Conservation (phyloP, 2,113 vertebrate species). For the Synodontis membranacea region DNA sequence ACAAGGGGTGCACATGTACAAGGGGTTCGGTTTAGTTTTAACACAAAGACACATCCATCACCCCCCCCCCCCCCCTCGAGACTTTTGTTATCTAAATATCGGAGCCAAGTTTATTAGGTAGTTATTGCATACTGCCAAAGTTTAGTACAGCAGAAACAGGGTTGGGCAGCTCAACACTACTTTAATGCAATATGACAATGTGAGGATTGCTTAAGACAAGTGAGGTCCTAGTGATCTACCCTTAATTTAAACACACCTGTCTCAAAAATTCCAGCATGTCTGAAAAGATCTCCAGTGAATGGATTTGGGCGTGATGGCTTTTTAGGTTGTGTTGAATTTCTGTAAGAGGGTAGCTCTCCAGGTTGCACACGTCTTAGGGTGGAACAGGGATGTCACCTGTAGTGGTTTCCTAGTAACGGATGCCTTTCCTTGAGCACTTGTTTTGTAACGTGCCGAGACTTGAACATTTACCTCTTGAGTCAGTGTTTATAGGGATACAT, state of each 20-base stretch:
- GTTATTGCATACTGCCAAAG: constrained; percentile 14
- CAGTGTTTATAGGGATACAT: constrained; percentile 32
- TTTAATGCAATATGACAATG: constrained; percentile 20
- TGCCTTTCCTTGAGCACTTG: constrained; percentile 41
- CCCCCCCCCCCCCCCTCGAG: background rate
- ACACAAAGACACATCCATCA: background rate
- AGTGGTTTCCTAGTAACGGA: constrained; percentile 7
- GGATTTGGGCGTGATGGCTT: constrained; percentile 1
- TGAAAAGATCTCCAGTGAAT: background rate
- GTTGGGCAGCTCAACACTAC: background rate
- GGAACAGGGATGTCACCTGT: background rate
- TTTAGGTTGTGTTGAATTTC: constrained; percentile 4
- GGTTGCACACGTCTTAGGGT: background rate
- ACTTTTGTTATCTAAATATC: background rate
- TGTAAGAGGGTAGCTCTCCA: background rate
- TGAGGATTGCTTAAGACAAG: background rate
- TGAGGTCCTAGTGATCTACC: background rate
- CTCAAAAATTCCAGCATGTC: background rate
- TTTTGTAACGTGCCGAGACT: constrained; percentile 22
- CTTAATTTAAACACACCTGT: constrained; percentile 17
- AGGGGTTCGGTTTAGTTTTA: background rate
- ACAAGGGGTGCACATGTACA: background rate
- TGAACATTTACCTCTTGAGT: constrained; percentile 29
- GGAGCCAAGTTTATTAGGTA: background rate
- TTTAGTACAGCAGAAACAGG: constrained; percentile 35